Evolutionary conservation across 1,140 invertebrate genomes (phyloP), one percentile per base, ranked within the genome.

Genomic region (Tetramorium alpestre): DNA sequence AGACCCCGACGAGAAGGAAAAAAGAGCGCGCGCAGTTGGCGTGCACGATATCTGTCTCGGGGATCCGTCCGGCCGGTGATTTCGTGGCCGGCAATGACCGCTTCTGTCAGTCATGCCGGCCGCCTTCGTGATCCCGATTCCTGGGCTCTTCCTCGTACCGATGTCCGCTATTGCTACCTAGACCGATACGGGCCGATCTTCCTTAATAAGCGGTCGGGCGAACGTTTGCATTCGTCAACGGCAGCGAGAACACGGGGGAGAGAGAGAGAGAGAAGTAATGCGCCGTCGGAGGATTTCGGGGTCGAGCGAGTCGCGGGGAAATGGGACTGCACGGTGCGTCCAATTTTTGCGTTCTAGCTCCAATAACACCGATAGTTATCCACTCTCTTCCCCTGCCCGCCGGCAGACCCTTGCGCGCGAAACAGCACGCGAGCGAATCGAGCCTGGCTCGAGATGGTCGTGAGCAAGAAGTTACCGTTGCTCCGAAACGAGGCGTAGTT

Each of bases 51-150:
- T 85, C 82, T 51, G 47, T 51, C 25, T 16, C 75, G 73, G 28
- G n/a, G 82, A 77, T 65, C 60, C 58, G 77, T 85, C 76, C 65
- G 56, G 58, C 11, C 82, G 73, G 49, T 65, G 62, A 78, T 85
- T 78, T 78, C 75, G 47, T 4, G 60, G 58, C 82, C 73, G 16
- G 65, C 73, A 65, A 85, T 77, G 82, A 85, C 72, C 73, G 60
- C 73, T 85, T 78, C 82, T 85, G 72, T 78, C 82, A 78, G 33
- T 85, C 82, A 85, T 49, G 33, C 69, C 16, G 25, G 54, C 54
- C 69, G 73, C 22, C 60, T 85, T 54, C 73, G 82, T 85, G 47
- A 85, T 85, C 44, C 28, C 72, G 44, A 76, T 85, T 77, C 82
- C 73, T 58, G 25, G n/a, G 16, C 33, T 25, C 72, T 85, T 64